Percentiles rank a stretch among this genome's conserved stretches.
Evolutionary conservation across 2,113 vertebrate genomes (phyloP).

Genomic region (Alectura lathami): DNA sequence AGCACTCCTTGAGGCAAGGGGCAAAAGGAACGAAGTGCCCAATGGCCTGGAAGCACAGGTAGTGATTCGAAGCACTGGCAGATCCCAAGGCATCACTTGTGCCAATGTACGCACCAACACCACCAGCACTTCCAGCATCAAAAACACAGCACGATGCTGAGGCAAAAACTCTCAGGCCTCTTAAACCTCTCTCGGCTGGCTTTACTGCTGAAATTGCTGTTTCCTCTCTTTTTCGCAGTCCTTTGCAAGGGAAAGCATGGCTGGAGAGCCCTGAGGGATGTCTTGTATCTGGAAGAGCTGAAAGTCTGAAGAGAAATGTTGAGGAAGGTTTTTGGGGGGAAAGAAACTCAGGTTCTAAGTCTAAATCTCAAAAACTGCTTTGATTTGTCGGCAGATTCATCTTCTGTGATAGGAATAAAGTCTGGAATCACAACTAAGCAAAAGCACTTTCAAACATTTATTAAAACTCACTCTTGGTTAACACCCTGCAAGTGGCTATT

Average conservation of each 20-base stretch:
- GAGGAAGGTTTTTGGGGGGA: not conserved
- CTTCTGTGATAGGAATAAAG: not conserved
- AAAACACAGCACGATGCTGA: not conserved
- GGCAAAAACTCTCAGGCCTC: not conserved
- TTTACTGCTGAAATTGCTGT: not conserved
- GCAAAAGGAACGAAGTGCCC: not conserved
- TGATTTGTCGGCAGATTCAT: not conserved
- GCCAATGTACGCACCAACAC: not conserved
- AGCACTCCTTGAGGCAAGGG: not conserved
- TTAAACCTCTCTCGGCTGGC: not conserved
- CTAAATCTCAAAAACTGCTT: not conserved
- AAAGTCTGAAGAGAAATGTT: not conserved
- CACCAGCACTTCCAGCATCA: not conserved
- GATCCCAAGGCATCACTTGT: fast-evolving
- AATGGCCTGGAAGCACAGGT: not conserved
- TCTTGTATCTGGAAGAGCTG: not conserved
- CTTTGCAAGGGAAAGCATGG: not conserved
- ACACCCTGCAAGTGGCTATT: not conserved
- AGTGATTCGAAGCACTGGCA: not conserved
- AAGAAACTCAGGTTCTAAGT: not conserved
- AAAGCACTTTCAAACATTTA: not conserved
- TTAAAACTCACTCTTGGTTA: not conserved
- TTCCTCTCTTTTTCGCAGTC: not conserved
- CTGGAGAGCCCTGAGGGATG: not conserved
- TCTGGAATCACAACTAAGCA: not conserved